These are phyloP conservation scores for Meta bourneti DNA, from an alignment of 2,888 invertebrate genomes.

Conservation along the genomic window DNA sequence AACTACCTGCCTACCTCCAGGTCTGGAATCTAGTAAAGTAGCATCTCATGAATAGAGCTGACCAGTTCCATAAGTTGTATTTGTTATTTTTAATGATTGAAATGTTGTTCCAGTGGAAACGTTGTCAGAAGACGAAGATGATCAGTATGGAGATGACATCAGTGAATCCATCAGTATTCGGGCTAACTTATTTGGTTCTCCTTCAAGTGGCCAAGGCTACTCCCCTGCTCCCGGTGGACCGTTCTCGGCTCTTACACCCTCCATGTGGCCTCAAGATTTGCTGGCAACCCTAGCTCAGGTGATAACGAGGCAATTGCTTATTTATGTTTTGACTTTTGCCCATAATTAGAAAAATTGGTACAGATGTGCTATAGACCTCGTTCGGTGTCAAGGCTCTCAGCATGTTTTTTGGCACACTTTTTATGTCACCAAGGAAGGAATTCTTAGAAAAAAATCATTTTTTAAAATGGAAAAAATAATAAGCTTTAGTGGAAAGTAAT, in stretches of 20 bases:
- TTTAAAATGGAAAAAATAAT: too few species aligned
- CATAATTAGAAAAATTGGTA: background rate
- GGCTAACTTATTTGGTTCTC: constrained; percentile 80
- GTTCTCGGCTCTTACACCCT: constrained; percentile 95
- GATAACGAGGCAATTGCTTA: background rate
- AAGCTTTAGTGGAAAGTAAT: too few species aligned
- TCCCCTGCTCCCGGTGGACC: constrained; percentile 86
- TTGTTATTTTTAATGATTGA: too few species aligned
- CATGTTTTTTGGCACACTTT: too few species aligned
- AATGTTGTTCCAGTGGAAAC: constrained; percentile 80
- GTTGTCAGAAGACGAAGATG: constrained; percentile 88
- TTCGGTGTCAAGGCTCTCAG: too few species aligned
- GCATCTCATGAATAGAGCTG: too few species aligned
- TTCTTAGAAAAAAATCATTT: too few species aligned
- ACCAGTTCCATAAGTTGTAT: too few species aligned
- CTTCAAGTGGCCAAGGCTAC: constrained; percentile 77
- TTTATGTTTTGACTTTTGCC: background rate
- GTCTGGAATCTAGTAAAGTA: too few species aligned
- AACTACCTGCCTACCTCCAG: too few species aligned
- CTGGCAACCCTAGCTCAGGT: constrained; percentile 85
- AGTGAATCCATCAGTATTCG: constrained; percentile 86
- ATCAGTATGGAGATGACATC: constrained; percentile 83
- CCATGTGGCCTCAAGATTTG: constrained; percentile 98
- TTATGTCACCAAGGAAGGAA: too few species aligned
- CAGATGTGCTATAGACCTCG: too few species aligned